Evolutionary conservation across 1,140 invertebrate species (phyloP).

Genomic region (Neoseiulus cucumeris): DNA sequence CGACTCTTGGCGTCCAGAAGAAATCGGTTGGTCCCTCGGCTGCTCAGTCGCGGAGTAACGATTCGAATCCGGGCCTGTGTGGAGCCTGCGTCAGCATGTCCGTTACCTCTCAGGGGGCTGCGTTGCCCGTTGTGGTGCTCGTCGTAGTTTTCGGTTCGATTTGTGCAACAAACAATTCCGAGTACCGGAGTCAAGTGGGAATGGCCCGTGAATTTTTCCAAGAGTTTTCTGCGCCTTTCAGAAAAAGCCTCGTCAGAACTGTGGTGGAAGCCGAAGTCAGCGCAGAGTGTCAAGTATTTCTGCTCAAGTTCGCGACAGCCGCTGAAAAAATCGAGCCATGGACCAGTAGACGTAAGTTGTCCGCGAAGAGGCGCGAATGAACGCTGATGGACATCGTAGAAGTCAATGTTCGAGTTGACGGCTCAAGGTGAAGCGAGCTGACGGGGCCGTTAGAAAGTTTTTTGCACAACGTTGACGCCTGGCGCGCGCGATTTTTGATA

Average conservation of each 20-base stretch:
- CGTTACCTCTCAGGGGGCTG: no score
- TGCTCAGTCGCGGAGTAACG: no score
- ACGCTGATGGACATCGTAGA: no score
- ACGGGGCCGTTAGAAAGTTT: no score
- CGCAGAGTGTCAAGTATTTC: neutral
- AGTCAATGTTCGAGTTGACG: no score
- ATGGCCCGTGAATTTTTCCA: neutral
- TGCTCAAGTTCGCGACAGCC: neutral
- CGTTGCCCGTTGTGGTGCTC: neutral
- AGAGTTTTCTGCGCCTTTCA: neutral
- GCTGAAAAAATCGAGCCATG: neutral
- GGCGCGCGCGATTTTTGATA: no score
- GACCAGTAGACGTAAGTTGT: neutral
- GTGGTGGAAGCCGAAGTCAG: neutral
- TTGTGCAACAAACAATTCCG: neutral
- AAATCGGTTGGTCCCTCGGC: no score
- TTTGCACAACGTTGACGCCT: no score
- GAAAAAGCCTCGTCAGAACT: neutral
- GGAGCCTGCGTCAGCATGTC: no score
- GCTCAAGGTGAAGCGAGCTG: no score
- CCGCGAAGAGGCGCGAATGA: neutral
- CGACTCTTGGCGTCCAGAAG: no score
- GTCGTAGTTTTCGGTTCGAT: neutral
- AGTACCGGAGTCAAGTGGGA: neutral
- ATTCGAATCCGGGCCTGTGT: no score